These are phyloP conservation scores for Hirtodrosophila confusa DNA, from an alignment of 2,888 invertebrate species.

Conservation along the genomic window DNA sequence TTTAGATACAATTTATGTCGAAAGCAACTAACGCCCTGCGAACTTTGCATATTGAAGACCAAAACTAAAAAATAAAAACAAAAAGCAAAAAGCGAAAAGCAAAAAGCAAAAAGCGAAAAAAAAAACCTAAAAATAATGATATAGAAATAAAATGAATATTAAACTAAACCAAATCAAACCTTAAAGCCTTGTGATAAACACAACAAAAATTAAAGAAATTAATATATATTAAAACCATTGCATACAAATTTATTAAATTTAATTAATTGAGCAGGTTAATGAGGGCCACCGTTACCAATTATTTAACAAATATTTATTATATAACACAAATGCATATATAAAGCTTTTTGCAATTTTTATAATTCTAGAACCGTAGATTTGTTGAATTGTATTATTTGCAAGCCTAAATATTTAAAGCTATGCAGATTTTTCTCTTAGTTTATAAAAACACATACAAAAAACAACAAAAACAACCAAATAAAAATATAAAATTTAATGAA, in stretches of 20 bases:
- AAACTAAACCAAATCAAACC: constrained; percentile 47
- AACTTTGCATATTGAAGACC: constrained; percentile 45
- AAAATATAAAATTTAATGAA: constrained; percentile 14
- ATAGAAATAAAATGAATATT: constrained; percentile 13
- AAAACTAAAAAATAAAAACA: constrained; percentile 34
- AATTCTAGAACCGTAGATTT: constrained; percentile 41
- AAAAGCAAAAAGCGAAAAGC: constrained; percentile 21
- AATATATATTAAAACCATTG: constrained; percentile 46
- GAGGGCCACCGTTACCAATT: constrained; percentile 71
- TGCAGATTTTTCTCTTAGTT: constrained; percentile 24
- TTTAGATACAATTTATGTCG: constrained; percentile 71
- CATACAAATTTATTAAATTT: constrained; percentile 59
- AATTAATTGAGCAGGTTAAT: constrained; percentile 70
- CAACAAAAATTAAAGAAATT: constrained; percentile 29
- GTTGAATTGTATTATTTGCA: constrained; percentile 32
- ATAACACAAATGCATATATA: constrained; percentile 42
- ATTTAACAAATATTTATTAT: constrained; percentile 49
- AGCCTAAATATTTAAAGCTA: constrained; percentile 23
- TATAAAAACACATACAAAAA: constrained; percentile 2
- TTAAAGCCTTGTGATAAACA: constrained; percentile 71
- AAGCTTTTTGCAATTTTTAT: constrained; percentile 59
- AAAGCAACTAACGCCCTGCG: constrained; percentile 29
- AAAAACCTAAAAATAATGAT: constrained; percentile 3
- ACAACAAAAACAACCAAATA: background rate
- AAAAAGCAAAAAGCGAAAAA: constrained; percentile 18